These are phyloP conservation scores for Spongia lamella DNA, from an alignment of 37 sponge, comb jelly and placozoan species.

Conservation along the genomic window DNA sequence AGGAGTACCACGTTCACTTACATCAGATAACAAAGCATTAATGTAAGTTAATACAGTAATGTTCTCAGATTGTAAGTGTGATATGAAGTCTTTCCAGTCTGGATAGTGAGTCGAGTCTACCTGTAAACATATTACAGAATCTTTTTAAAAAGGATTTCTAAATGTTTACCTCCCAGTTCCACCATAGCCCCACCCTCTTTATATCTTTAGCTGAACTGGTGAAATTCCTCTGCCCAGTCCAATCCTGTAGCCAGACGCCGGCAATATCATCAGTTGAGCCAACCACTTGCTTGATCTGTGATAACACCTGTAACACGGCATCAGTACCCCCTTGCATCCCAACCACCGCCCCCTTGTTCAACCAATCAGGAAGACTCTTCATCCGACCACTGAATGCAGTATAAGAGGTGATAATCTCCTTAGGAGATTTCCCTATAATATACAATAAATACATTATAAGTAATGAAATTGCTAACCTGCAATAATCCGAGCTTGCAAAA, in stretches of 20 bases:
- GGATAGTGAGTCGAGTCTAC: slow-evolving; percentile 74
- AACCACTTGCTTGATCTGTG: slow-evolving; percentile 10
- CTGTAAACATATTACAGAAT: slow-evolving; percentile 19
- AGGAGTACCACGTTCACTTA: slow-evolving; percentile 64
- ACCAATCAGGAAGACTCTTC: slow-evolving; percentile 65
- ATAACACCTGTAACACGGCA: slow-evolving; percentile 37
- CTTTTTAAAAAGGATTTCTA: not conserved
- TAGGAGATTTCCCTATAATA: slow-evolving; percentile 34
- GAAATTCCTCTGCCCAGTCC: slow-evolving; percentile 82
- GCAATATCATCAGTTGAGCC: slow-evolving; percentile 61
- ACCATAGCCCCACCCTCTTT: slow-evolving; percentile 74
- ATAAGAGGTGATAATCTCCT: slow-evolving; percentile 56
- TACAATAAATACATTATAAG: not conserved
- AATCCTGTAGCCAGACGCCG: slow-evolving; percentile 86
- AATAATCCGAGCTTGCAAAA: slow-evolving; percentile 52
- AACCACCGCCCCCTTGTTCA: slow-evolving; percentile 65
- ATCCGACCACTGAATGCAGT: slow-evolving; percentile 67
- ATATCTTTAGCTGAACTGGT: slow-evolving; percentile 41
- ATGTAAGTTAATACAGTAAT: slow-evolving; percentile 64
- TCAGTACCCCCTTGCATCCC: slow-evolving; percentile 78
- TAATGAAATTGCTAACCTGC: slow-evolving; percentile 27
- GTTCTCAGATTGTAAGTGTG: slow-evolving; percentile 17
- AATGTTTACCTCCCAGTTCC: slow-evolving; percentile 87
- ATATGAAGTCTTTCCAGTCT: slow-evolving; percentile 49
- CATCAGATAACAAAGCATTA: slow-evolving; percentile 60